Evolutionary conservation across 2,113 vertebrate species (phyloP).

Genomic region (Labeo rohita): DNA sequence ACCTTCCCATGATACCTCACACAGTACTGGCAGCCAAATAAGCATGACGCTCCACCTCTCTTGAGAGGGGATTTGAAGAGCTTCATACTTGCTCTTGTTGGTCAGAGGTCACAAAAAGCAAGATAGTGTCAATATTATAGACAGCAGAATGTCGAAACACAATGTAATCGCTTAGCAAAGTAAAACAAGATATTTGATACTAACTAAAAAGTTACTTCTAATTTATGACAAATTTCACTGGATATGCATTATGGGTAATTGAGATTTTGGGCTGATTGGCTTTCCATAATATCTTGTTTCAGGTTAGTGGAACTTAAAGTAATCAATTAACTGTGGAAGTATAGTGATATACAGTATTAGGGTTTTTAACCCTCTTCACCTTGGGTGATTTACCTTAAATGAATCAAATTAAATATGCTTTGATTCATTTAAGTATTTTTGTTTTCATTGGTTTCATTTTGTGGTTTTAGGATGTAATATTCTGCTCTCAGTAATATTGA

Average conservation of each 20-base stretch:
- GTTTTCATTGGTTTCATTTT: neutral
- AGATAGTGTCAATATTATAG: slow-evolving; percentile 4
- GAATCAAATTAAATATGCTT: neutral
- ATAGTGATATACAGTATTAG: too few relatives aligned
- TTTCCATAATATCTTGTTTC: too few relatives aligned
- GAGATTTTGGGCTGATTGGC: too few relatives aligned
- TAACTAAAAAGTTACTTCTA: neutral
- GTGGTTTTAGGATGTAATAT: neutral
- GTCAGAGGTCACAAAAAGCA: neutral
- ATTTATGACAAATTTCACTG: neutral
- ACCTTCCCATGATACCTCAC: slow-evolving; percentile 55
- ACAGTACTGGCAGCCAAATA: slow-evolving; percentile 52
- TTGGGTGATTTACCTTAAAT: too few relatives aligned
- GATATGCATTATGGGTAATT: neutral
- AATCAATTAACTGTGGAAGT: too few relatives aligned
- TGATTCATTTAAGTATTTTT: neutral
- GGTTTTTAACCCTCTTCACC: neutral
- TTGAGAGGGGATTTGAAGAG: neutral
- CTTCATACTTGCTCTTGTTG: neutral
- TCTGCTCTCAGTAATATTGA: neutral
- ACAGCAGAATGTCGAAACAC: neutral
- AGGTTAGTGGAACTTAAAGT: too few relatives aligned
- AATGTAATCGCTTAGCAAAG: neutral
- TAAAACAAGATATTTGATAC: neutral
- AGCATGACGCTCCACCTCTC: neutral